These are phyloP conservation scores for Phainopepla nitens DNA, from an alignment of 2,113 vertebrate genomes.

Conservation along the genomic window DNA sequence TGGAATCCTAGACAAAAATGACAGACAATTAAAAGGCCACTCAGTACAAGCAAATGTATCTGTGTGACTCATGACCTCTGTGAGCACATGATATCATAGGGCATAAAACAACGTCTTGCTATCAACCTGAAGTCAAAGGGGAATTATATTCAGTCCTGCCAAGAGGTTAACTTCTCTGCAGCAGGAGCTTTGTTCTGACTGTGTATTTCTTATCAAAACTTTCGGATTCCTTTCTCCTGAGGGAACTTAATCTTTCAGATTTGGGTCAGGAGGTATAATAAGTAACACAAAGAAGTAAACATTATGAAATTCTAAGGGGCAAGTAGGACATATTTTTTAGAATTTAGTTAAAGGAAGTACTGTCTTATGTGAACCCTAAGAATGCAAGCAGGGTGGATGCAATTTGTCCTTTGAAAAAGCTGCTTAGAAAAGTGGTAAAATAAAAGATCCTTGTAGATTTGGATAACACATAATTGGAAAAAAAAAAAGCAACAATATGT, in stretches of 20 bases:
- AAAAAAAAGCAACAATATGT: background rate
- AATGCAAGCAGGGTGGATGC: background rate
- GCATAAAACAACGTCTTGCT: conserved; percentile 76
- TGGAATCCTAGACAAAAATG: conserved; percentile 79
- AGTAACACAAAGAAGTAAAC: conserved; percentile 41
- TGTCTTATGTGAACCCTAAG: background rate
- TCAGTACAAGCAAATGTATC: conserved; percentile 79
- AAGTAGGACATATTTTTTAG: background rate
- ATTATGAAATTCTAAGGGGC: background rate
- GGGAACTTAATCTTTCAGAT: conserved; percentile 36
- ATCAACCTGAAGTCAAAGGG: conserved; percentile 75
- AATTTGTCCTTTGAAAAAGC: background rate
- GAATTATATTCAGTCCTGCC: conserved; percentile 68
- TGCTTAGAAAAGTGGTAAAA: background rate
- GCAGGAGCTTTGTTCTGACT: background rate
- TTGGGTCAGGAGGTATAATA: conserved; percentile 3
- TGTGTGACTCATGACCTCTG: conserved; percentile 81
- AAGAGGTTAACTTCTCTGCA: conserved; percentile 61
- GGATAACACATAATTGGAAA: background rate
- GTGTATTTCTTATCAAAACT: background rate
- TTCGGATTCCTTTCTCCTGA: conserved; percentile 19
- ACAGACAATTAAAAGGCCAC: conserved; percentile 86
- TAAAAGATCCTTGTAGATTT: background rate
- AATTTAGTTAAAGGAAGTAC: background rate
- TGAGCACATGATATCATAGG: conserved; percentile 74